Evolutionary conservation across 2,797 vertebrate species (phyloP), one percentile per base, ranked within the genome.

Genomic region (Bradypodion ventrale): DNA sequence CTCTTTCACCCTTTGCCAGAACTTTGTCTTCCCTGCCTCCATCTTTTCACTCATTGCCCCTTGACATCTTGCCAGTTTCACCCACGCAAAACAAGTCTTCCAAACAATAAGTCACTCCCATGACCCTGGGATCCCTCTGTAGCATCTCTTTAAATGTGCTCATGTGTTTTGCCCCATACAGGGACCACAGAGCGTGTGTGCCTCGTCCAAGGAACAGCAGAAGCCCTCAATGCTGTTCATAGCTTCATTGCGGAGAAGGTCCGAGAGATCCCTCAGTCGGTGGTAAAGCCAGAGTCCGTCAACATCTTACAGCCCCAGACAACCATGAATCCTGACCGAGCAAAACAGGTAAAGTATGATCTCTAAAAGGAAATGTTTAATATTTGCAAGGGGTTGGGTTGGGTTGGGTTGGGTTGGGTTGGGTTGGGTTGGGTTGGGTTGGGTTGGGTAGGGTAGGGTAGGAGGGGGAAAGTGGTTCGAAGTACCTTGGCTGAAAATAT

Each of bases 191-290:
- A 98, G 94, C 96, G 98, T 0, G 98, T 98, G 83, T 98, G 98
- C 94, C 96, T 98, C 92, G 98, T 98, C 87, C 98, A 98, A 91
- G 98, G 98, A 80, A 97, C 97, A 1, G 97, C 98, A 87, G 97
- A 98, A 93, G 98, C 98, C 10, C 95, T 98, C 91, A 98, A 98
- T 44, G 96, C 96, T 0, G 98, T 98, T 86, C 98, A 98, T 81
- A 97, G 97, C 95, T 98, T 98, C 94, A 98, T 98, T 69, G 97
- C 98, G 0, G 98, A 98, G 94, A 98, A 98, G 93, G 97, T 98
- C 88, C 96, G 98, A 77, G 98, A 98, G 96, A 97, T 98, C 96
- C 98, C 98, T 19, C 98, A 98, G 95, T 98, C 97, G 75, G 97
- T 96, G 88, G 97, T 97, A 93, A 98, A 98, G 94, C 95, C 96